Evolutionary conservation across 2,113 vertebrate genomes (phyloP).

Genomic region (Misgurnus anguillicaudatus): DNA sequence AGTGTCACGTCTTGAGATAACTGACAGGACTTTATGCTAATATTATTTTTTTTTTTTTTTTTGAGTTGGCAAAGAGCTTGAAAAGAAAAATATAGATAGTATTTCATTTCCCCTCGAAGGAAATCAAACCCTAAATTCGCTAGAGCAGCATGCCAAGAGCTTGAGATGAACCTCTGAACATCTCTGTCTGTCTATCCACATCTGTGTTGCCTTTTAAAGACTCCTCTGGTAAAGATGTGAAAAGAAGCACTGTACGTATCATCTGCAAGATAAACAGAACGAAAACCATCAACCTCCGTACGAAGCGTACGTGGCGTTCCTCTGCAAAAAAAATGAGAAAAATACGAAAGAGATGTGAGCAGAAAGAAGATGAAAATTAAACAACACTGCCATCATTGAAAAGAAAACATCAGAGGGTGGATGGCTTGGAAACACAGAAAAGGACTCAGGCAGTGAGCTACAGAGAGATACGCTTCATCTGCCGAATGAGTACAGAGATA

Average conservation of each 20-base stretch:
- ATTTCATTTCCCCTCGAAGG: conserved; percentile 20
- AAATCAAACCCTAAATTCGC: background rate
- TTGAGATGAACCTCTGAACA: background rate
- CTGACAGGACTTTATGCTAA: background rate
- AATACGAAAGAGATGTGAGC: background rate
- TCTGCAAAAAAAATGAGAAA: background rate
- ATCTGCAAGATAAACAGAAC: background rate
- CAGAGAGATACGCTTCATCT: conserved; percentile 6
- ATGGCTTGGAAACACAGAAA: conserved; percentile 40
- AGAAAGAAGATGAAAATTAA: conserved; percentile 6
- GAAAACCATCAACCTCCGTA: background rate
- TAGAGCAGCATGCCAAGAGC: background rate
- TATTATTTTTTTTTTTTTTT: background rate
- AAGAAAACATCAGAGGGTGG: conserved; percentile 22
- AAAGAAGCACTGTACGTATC: too few relatives aligned
- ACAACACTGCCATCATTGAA: background rate
- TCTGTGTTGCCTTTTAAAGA: background rate
- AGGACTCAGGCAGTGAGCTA: conserved; percentile 34
- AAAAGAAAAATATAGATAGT: conserved; percentile 5
- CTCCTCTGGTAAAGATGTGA: too few relatives aligned
- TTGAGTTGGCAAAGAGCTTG: background rate
- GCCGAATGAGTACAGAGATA: conserved; percentile 42
- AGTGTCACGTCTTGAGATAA: too few relatives aligned
- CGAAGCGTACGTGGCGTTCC: background rate
- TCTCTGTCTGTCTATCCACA: background rate